Evolutionary conservation across 2,113 vertebrate species (phyloP), one percentile per base, ranked within the genome.

Genomic region (Tonatia bakeri): DNA sequence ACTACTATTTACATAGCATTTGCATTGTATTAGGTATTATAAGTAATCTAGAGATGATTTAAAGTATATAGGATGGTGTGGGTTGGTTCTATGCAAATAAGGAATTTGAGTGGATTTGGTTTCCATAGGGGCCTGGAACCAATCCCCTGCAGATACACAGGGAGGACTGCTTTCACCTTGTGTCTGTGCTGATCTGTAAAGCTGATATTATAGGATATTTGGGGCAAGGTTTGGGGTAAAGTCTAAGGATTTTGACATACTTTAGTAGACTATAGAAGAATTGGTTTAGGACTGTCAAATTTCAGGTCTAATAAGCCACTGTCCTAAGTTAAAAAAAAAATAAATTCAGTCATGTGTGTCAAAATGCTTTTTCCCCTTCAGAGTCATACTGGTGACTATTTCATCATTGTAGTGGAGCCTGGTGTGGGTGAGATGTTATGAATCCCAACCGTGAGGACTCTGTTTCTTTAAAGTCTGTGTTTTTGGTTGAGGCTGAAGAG

Each of bases 401-500:
- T 87, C 75, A 85, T 95, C 82, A 90, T 36, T 96, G n/a, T 70
- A 69, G 20, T 5, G 11, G 69, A 95, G 20, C 75, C 83, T 65
- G 28, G 69, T 72, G 40, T 82, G 94, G 84, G 87, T 87, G 93
- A 96, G 65, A 91, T 93, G 87, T 94, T 93, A 91, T 69, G 92
- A 91, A 97, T 94, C 93, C 45, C 70, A 92, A 81, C 76, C 77
- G 65, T 36, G 83, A 96, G 89, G 92, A 96, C 94, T 93, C 94
- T 93, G 59, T 65, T 96, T 95, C 97, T 95, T 93, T 96, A 81
- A 90, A 93, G 89, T 87, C 93, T 54, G n/a, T 94, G 77, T 38
- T 96, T 52, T 87, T 84, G 81, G 90, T 95, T 94, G 82, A 92
- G 82, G 93, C 69, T 97, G 94, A 94, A 87, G 96, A 96, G 83